Conservation (phyloP, 1,140 invertebrate species). For the Phenacoccus solenopsis region DNA sequence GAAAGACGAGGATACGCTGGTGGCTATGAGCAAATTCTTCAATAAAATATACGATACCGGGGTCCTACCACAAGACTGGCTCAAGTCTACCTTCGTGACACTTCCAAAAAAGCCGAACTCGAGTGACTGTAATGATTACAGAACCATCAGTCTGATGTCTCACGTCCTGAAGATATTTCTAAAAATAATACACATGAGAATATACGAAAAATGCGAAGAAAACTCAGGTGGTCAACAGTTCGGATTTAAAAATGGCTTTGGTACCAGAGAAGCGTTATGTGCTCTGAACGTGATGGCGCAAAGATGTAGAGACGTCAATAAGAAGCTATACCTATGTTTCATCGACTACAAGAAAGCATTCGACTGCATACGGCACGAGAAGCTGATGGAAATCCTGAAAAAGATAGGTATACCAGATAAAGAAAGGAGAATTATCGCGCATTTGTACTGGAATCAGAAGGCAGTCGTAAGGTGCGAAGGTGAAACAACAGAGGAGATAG, state of each 20-base stretch:
- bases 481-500: too few species aligned
- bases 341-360: conserved; percentile 25
- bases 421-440: too few species aligned
- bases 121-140: conserved; percentile 24
- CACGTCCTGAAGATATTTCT: conserved; percentile 26
- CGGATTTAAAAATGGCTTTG: conserved; percentile 24
- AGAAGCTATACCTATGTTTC: conserved; percentile 24
- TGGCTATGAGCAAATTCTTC: too few species aligned
- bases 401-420: too few species aligned
- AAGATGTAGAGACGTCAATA: conserved; percentile 25
- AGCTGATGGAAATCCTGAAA: too few species aligned
- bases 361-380: too few species aligned
- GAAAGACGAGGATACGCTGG: too few species aligned
- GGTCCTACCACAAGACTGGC: too few species aligned
- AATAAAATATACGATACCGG: too few species aligned
- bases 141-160: conserved; percentile 25
- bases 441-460: too few species aligned
- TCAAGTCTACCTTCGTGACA: too few species aligned
- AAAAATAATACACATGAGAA: conserved; percentile 26
- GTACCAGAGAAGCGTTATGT: conserved; percentile 26
- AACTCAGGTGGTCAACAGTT: conserved; percentile 23
- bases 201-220: conserved; percentile 20
- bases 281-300: conserved; percentile 23
- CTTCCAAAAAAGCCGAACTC: not conserved
- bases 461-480: too few species aligned